Base-by-base conservation (phyloP, 1,140 invertebrate genomes). In the Zaprionus kolodkinae region DNA sequence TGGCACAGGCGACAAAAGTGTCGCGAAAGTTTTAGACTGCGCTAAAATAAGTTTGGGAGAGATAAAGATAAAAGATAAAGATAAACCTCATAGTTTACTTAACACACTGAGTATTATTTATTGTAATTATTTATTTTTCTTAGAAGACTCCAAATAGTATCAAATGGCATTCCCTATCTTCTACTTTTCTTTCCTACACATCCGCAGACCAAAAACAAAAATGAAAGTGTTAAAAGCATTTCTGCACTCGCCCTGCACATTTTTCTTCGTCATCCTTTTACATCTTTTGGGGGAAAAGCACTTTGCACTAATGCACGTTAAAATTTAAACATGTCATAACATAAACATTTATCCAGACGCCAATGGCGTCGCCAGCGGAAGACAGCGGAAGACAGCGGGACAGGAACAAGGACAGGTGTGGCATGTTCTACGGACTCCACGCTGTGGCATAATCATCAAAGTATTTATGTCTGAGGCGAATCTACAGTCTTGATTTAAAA, bases 271-370 rank as follows among this genome's bases (percentile, higher is more conserved):
- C 68, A 65, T 88, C 78, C 69, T 55, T 61, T 81, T 64, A 67
- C 63, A 69, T 78, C 78, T 79, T 45, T 89, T 89, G 67, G 76
- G 77, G 56, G 76, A 76, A 79, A 89, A 89, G 81, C 85, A 89
- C 85, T 89, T 90, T 89, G 76, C 85, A 89, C 85, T 89, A 89
- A 89, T 89, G 85, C 85, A 89, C 86, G 81, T 89, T 83, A 79
- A 89, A 89, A 85, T 89, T 89, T 89, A 89, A 89, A 89, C 78
- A 85, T 85, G 86, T 89, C 85, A 89, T 89, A 89, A 89, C 86
- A 79, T 88, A 88, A 88, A 84, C 85, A 88, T 88, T 89, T 88
- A 89, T 88, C 84, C 82, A 59, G 69, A 54, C 63, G 69, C 75
- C 72, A 68, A 50, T 72, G 74, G 40, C 55, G 63, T 27, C 21